These are phyloP conservation scores for Himalopsyche kuldschensis DNA, from an alignment of 2,888 invertebrate species.

Conservation along the genomic window DNA sequence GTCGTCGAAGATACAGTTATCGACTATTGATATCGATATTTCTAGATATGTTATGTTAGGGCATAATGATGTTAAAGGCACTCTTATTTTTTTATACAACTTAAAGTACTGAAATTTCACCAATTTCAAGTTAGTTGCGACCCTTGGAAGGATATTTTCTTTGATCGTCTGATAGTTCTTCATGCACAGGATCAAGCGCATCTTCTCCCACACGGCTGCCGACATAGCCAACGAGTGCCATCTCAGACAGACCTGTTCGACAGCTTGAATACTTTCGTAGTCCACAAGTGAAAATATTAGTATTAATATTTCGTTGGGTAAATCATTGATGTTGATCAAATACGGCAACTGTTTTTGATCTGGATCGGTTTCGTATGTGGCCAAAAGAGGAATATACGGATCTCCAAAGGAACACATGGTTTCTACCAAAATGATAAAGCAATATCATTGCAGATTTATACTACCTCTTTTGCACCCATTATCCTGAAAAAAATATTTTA, in stretches of 20 bases:
- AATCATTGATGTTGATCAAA: conserved; percentile 54
- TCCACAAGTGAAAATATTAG: conserved; percentile 60
- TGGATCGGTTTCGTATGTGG: background rate
- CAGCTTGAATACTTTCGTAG: conserved; percentile 56
- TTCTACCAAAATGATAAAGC: background rate
- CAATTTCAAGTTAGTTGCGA: conserved; percentile 58
- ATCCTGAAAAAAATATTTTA: background rate
- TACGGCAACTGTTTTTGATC: background rate
- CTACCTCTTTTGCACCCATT: background rate
- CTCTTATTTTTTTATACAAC: conserved; percentile 57
- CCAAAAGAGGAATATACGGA: background rate
- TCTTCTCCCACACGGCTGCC: conserved; percentile 58
- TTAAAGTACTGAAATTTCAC: conserved; percentile 61
- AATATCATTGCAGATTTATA: background rate
- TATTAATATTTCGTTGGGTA: conserved; percentile 59
- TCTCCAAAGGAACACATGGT: background rate
- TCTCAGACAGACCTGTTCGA: conserved; percentile 55
- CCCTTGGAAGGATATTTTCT: conserved; percentile 59
- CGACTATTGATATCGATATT: conserved; percentile 60
- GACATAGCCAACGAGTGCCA: conserved; percentile 58
- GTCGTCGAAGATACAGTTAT: conserved; percentile 59
- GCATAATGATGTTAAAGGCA: conserved; percentile 56
- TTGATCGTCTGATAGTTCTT: conserved; percentile 58
- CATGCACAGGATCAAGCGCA: conserved; percentile 58
- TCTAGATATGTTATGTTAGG: conserved; percentile 59